phyloP scores from a whole-genome alignment of 1,140 invertebrate species.

The Gonioctena quinquepunctata region DNA sequence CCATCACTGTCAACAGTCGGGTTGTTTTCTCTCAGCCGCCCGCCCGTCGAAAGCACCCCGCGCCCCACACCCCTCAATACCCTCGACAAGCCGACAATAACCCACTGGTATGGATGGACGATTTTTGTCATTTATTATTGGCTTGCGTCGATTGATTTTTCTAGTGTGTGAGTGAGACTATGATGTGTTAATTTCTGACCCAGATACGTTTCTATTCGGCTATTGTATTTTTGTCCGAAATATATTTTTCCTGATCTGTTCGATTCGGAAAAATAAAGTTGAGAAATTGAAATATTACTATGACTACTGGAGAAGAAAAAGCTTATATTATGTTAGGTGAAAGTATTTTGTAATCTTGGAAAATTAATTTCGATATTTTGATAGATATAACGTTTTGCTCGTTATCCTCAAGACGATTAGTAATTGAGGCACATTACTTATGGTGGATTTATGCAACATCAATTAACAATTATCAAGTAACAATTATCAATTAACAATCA shows the following conservation, averaged over 20 bases:
- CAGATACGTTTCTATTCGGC: slow-evolving; percentile 3
- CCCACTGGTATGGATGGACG: slow-evolving; percentile 56
- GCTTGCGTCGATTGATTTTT: slow-evolving; percentile 54
- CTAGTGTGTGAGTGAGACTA: slow-evolving; percentile 41
- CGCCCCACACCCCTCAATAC: slow-evolving; percentile 28
- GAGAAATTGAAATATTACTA: too few species aligned
- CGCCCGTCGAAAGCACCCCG: slow-evolving; percentile 40
- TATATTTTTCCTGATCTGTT: too few species aligned
- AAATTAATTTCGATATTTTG: background rate
- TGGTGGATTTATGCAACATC: too few species aligned
- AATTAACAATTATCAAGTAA: too few species aligned
- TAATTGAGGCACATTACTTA: too few species aligned
- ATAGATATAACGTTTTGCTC: too few species aligned
- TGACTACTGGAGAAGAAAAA: too few species aligned
- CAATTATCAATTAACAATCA: too few species aligned
- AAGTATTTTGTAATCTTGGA: too few species aligned
- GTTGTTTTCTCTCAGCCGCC: slow-evolving; percentile 53
- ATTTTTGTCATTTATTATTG: slow-evolving; percentile 58
- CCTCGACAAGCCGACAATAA: slow-evolving; percentile 52
- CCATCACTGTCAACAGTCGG: slow-evolving; percentile 56
- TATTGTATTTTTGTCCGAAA: background rate
- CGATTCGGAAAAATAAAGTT: too few species aligned
- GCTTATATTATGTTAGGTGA: too few species aligned
- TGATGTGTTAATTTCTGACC: slow-evolving; percentile 52
- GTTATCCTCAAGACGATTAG: too few species aligned